A percentile compares a stretch with the other conserved stretches of the same genome.
Conservation (phyloP, 2,797 vertebrate genomes). For the Ptychobarbus kaznakovi region DNA sequence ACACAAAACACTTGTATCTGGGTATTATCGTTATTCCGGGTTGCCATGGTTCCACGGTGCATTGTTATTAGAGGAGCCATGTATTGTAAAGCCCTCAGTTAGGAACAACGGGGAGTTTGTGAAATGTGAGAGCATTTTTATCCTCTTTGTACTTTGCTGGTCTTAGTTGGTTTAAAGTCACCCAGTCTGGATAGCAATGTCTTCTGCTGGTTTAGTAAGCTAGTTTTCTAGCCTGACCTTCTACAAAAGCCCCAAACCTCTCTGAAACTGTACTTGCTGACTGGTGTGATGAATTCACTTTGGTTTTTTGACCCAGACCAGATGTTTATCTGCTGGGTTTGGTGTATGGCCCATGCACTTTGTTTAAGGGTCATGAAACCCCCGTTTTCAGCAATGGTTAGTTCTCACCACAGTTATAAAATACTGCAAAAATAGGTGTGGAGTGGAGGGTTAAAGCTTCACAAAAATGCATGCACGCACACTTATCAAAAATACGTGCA, state of each 20-base stretch:
- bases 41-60: conserved; percentile 2
- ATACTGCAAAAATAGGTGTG: not conserved
- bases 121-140: conserved; percentile 15
- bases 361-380: no score
- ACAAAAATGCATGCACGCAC: no score
- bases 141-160: not conserved
- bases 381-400: no score
- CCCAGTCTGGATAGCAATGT: not conserved
- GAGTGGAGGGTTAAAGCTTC: no score
- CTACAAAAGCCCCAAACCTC: not conserved
- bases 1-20: conserved; percentile 5
- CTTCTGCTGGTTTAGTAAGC: not conserved
- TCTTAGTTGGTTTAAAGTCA: not conserved
- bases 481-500: no score
- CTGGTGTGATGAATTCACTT: not conserved
- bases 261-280: not conserved
- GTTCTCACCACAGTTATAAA: not conserved
- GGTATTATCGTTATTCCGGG: not conserved
- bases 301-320: not conserved
- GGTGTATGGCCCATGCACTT: not conserved
- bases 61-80: conserved; percentile 21
- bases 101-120: conserved; percentile 4
- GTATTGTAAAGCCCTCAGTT: not conserved
- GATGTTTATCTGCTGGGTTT: not conserved
- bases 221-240: not conserved